phyloP scores from a whole-genome alignment of 2,113 vertebrate species.

The Lontra canadensis region DNA sequence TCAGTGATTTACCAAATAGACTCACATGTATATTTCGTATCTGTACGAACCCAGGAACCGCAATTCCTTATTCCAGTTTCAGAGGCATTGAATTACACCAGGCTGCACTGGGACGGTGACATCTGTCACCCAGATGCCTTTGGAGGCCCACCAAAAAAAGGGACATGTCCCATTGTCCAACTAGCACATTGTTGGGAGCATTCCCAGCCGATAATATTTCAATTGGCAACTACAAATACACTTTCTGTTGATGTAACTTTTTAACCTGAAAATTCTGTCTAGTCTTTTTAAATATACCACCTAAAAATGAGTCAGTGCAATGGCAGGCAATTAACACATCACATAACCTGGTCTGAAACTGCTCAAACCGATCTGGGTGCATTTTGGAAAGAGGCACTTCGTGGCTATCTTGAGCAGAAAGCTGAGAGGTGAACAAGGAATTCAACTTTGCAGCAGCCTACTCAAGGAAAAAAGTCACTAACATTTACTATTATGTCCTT shows the following conservation, averaged over 20 bases:
- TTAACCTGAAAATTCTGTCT: not conserved
- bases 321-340: not conserved
- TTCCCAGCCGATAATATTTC: not conserved
- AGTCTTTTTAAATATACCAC: not conserved
- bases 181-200: not conserved
- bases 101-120: not conserved
- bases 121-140: constrained; percentile 42
- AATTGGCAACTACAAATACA: not conserved
- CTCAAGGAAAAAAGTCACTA: not conserved
- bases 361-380: not conserved
- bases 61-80: not conserved
- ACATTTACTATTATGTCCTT: not conserved
- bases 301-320: not conserved
- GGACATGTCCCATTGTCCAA: not conserved
- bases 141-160: not conserved
- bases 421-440: not conserved
- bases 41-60: not conserved
- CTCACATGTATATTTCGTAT: not conserved
- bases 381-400: not conserved
- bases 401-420: not conserved
- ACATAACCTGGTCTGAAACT: not conserved
- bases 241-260: not conserved
- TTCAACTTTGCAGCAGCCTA: not conserved
- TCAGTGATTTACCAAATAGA: not conserved
- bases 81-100: not conserved